Base-by-base conservation (phyloP, 2,797 vertebrate genomes). In the Megaceryle alcyon region DNA sequence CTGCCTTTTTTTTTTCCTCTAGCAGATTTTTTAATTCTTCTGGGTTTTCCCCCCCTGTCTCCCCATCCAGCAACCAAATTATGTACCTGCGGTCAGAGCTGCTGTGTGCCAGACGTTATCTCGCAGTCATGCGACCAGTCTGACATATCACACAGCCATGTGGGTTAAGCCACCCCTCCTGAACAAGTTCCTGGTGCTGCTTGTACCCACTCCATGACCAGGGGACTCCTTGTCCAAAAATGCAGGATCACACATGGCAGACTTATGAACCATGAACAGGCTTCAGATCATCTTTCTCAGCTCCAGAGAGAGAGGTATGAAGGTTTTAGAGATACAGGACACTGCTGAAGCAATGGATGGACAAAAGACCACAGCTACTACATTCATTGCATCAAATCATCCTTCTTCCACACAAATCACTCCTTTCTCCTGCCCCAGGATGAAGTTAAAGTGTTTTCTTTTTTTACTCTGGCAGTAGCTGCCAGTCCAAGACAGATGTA, bases 1-100 rank as follows among this genome's bases (percentile, higher is more conserved):
- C 3, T 13, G 48, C 66, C 41, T 48, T 31, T 28, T 37, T 44
- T 35, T 35, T 49, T 39, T 54, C 31, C 31, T 18, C 25, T 41
- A 33, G 41, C 23, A 92, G 43, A 37, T 76, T 43, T 43, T 71
- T 1, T 59, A 81, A 60, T 73, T 88, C 33, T 92, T 71, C 41
- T 77, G 94, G 92, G 90, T 80, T 96, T 95, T 71, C 18, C 94
- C 76, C 75, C 75, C 79, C 29, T 3, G 2, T 29, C 46, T 95
- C 59, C 79, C 90, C 92, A 86, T 64, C 28, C 66, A 91, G 56
- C 23, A 2, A 79, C 48, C 53, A 28, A 70, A 70, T 68, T 64
- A 59, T 23, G 31, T 91, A 93, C 73, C 90, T 91, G 80, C 0
- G 5, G 85, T 90, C 56, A 84, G 85, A 88, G 35, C 82, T 79